Evolutionary conservation across 2,888 invertebrate genomes (phyloP).

Genomic region (Digitonthophagus gazella): DNA sequence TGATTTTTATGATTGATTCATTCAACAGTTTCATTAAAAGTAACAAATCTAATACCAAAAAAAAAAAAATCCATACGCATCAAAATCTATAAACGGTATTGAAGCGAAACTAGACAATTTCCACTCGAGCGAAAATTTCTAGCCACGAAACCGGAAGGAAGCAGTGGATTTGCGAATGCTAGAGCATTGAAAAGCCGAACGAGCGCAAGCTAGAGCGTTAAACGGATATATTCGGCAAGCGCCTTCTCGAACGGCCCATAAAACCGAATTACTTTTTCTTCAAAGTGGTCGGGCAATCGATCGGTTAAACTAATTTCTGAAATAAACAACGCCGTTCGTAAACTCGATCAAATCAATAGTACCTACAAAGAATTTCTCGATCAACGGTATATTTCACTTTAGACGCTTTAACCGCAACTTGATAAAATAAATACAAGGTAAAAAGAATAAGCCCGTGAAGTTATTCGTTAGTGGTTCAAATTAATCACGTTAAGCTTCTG

Average conservation of each 20-base stretch:
- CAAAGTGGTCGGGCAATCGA: conserved; percentile 12
- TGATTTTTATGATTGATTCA: too few relatives aligned
- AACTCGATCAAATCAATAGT: background rate
- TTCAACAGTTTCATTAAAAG: too few relatives aligned
- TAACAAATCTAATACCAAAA: too few relatives aligned
- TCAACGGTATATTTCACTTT: too few relatives aligned
- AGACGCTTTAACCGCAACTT: background rate
- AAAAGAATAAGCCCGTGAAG: background rate
- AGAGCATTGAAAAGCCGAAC: background rate
- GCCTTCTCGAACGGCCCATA: conserved; percentile 12
- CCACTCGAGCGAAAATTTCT: background rate
- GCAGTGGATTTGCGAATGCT: background rate
- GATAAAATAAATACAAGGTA: too few relatives aligned
- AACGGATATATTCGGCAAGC: conserved; percentile 14
- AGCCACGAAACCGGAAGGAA: background rate
- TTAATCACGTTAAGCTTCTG: background rate
- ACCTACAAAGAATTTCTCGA: too few relatives aligned
- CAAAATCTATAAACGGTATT: background rate
- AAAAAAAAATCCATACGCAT: background rate
- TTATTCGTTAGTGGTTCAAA: background rate
- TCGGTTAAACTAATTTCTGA: conserved; percentile 11
- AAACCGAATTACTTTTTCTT: conserved; percentile 16
- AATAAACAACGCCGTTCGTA: background rate
- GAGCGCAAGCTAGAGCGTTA: background rate
- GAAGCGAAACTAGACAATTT: background rate